Conservation (phyloP, 1,140 invertebrate species). For the Nixonia krombeini region DNA sequence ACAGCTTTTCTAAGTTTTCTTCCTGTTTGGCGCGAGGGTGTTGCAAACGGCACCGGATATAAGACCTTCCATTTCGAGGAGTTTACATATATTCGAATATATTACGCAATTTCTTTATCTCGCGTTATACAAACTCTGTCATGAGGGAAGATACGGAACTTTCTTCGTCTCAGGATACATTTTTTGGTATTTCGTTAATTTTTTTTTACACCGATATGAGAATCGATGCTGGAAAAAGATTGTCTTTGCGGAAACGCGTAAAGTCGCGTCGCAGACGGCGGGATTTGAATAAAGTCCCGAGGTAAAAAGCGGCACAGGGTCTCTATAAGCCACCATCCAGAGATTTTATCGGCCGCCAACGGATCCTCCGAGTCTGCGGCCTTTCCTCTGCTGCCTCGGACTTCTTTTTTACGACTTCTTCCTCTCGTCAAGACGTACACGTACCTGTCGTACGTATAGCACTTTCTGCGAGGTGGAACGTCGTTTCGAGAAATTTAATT, state of each 20-base stretch:
- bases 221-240: no score
- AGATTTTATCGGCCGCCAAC: slow-evolving; percentile 12
- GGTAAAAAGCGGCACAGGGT: slow-evolving; percentile 1
- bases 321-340: slow-evolving; percentile 5
- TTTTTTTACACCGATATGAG: no score
- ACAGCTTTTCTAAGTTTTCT: slow-evolving; percentile 67
- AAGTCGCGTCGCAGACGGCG: slow-evolving; percentile 6
- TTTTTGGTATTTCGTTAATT: no score
- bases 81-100: slow-evolving; percentile 40
- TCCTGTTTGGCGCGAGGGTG: slow-evolving; percentile 34
- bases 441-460: slow-evolving; percentile 32
- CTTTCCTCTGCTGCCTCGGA: slow-evolving; percentile 5
- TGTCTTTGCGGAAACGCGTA: no score
- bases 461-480: slow-evolving; percentile 36
- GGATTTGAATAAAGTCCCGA: slow-evolving; percentile 19
- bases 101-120: slow-evolving; percentile 34
- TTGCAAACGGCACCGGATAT: slow-evolving; percentile 23
- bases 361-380: slow-evolving; percentile 1
- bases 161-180: no score
- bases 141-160: no score
- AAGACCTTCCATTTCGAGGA: slow-evolving; percentile 39
- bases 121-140: slow-evolving; percentile 19
- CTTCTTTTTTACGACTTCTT: slow-evolving; percentile 41
- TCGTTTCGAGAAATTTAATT: slow-evolving; percentile 42
- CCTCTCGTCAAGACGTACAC: slow-evolving; percentile 18